Percentiles rank a stretch among this genome's conserved stretches.
These are phyloP conservation scores for Caenorhabditis doughertyi DNA, from an alignment of 2,888 invertebrate genomes.

Conservation along the genomic window DNA sequence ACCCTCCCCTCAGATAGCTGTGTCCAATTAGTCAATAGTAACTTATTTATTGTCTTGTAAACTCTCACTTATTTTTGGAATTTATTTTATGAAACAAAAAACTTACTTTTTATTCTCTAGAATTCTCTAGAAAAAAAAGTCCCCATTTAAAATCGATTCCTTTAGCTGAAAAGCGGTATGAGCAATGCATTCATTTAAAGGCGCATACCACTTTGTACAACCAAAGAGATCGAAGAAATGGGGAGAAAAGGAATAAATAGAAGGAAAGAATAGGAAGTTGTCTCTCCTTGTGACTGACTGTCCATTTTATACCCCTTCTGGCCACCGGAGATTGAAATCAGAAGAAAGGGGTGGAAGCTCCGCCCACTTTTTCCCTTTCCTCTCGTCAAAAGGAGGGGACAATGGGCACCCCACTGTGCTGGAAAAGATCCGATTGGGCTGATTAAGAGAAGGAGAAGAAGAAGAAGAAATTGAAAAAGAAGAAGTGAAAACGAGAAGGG, in stretches of 20 bases:
- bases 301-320: slow-evolving; percentile 35
- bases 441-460: slow-evolving; percentile 40
- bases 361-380: background rate
- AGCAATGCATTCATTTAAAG: background rate
- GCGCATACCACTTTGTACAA: slow-evolving; percentile 69
- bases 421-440: slow-evolving; percentile 56
- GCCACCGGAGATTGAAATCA: slow-evolving; percentile 56
- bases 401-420: slow-evolving; percentile 60
- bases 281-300: background rate
- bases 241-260: slow-evolving; percentile 1
- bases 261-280: slow-evolving; percentile 3
- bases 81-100: slow-evolving; percentile 8
- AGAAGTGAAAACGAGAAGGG: slow-evolving; percentile 26
- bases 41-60: no score
- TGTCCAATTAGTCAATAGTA: slow-evolving; percentile 57
- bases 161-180: slow-evolving; percentile 67
- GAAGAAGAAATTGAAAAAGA: background rate
- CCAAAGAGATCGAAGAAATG: slow-evolving; percentile 63
- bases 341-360: slow-evolving; percentile 33
- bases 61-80: slow-evolving; percentile 17
- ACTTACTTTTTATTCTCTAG: slow-evolving; percentile 9
- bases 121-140: background rate
- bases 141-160: slow-evolving; percentile 40
- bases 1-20: slow-evolving; percentile 31
- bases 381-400: slow-evolving; percentile 41